A percentile compares a stretch with the other conserved stretches of the same genome.
These are phyloP conservation scores for Saguinus imperator DNA, from an alignment of 2,113 vertebrate species.

Conservation along the genomic window DNA sequence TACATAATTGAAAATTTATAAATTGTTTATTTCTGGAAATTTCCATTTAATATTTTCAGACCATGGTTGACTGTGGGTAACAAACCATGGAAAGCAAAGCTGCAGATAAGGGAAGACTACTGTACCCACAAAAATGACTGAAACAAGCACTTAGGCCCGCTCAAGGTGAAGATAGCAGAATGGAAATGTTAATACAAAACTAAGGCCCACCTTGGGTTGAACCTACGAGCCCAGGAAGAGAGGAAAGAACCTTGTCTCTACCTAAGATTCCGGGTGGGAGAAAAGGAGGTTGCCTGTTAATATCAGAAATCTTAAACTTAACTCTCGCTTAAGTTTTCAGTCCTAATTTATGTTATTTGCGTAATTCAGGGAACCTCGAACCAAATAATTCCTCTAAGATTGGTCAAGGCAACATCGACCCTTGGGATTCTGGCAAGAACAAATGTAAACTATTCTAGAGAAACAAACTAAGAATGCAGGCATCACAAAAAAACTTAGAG, in stretches of 20 bases:
- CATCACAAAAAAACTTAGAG: neutral
- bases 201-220: neutral
- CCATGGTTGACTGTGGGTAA: neutral
- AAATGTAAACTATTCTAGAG: neutral
- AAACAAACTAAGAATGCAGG: neutral
- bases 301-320: neutral
- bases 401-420: neutral
- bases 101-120: neutral
- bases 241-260: neutral
- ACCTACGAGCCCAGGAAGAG: neutral
- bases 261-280: neutral
- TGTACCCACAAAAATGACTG: neutral
- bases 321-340: neutral
- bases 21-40: neutral
- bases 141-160: neutral
- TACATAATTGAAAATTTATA: neutral
- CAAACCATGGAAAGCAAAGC: neutral
- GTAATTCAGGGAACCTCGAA: neutral
- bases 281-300: neutral
- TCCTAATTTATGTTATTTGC: neutral
- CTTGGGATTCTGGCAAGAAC: neutral
- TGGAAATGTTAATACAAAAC: neutral
- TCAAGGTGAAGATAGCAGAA: neutral
- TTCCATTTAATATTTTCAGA: neutral
- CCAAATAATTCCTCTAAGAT: neutral